Evolutionary conservation across 2,113 vertebrate genomes (phyloP), one percentile per base, ranked within the genome.

Genomic region (Gymnarchus niloticus): DNA sequence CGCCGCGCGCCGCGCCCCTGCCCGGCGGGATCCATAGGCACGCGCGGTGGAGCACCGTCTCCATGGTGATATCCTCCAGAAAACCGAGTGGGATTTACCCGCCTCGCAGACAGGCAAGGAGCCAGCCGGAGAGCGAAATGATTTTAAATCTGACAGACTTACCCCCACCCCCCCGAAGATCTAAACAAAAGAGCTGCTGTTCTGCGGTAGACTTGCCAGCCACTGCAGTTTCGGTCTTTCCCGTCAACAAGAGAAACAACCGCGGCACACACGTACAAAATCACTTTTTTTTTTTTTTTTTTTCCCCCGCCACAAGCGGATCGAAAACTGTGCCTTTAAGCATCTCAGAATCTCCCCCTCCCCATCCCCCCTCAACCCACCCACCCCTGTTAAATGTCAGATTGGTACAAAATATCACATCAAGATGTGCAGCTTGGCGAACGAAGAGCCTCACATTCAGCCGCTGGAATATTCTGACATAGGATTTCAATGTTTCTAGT

Each of bases 11-110:
- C 92, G 90, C 93, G 92, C 91, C 93, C 90, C 92, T 90, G 93
- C 92, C 92, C 91, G 91, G 91, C 90, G 91, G 89, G 89, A 94
- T 94, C 94, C 95, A 93, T 92, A 94, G 93, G 93, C 91, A 93
- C 91, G 92, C 91, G 92, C 93, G 91, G 92, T 90, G 93, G 91
- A 93, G 93, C 90, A 56, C 90, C 90, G 94, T 95, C 93, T 91
- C 95, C 94, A 95, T 95, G 95, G 95, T 94, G 95, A 95, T 94
- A 93, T 91, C 91, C 93, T 91, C 92, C 92, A 93, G 92, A 94
- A 95, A 44, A 94, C 93, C 94, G 93, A 91, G 91, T 93, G 94
- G 94, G 94, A 95, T 94, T 94, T 90, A 87, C 92, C 92, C 91
- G 93, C 90, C 93, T 92, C 89, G 84, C 91, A 91, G 88, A 88